Conservation (phyloP, 2,797 vertebrate genomes). For the Crypturellus tataupa region DNA sequence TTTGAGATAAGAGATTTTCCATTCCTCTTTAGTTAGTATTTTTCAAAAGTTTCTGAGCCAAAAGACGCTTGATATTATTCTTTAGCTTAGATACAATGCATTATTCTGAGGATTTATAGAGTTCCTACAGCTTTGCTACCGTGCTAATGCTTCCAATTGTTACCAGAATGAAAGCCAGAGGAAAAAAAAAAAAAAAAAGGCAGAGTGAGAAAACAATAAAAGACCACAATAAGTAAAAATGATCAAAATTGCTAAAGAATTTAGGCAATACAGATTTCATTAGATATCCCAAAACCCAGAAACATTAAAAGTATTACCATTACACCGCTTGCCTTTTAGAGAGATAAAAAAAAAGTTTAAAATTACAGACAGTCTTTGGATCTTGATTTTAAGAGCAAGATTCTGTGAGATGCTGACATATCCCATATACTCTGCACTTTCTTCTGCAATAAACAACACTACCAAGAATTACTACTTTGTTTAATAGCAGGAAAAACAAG, state of each 20-base stretch:
- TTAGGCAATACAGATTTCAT: not conserved
- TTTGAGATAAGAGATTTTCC: not conserved
- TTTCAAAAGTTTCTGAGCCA: not conserved
- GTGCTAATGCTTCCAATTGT: not conserved
- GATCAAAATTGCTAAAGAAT: not conserved
- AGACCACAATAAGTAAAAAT: not conserved
- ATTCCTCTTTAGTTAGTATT: not conserved
- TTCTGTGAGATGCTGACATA: not conserved
- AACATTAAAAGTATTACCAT: not conserved
- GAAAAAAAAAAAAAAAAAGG: no score
- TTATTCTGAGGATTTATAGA: not conserved
- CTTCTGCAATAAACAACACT: not conserved
- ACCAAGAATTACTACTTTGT: not conserved
- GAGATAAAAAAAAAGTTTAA: not conserved
- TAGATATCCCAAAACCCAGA: not conserved
- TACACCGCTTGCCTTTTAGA: not conserved
- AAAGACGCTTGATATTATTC: not conserved
- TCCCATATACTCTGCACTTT: not conserved
- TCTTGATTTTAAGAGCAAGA: slow-evolving; percentile 28
- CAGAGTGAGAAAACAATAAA: not conserved
- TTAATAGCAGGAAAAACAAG: not conserved
- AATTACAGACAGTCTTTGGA: not conserved
- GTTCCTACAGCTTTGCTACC: not conserved
- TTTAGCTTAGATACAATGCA: not conserved
- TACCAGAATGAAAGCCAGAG: not conserved